Conservation (phyloP, 2,113 vertebrate species). For the Helogale parvula region DNA sequence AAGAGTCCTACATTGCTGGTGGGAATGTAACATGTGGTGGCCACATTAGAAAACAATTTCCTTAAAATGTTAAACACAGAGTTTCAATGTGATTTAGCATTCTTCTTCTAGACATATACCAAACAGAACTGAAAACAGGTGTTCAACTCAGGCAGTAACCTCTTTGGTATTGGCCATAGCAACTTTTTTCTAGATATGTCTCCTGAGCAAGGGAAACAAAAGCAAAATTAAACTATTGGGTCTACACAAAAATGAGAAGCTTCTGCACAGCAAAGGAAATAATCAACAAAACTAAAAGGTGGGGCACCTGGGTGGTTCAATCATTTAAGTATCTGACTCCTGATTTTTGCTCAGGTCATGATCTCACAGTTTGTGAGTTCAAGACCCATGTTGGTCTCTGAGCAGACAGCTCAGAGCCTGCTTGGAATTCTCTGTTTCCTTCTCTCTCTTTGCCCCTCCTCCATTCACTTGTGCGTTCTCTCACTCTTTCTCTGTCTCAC, state of each 20-base stretch:
- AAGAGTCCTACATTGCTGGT: not conserved
- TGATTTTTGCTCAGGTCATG: too few relatives aligned
- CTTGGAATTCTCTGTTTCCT: too few relatives aligned
- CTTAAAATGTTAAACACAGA: not conserved
- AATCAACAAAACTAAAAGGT: not conserved
- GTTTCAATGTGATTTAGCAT: not conserved
- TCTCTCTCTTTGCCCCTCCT: too few relatives aligned
- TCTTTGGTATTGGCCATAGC: not conserved
- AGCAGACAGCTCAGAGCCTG: too few relatives aligned
- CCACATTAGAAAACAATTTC: constrained; percentile 30
- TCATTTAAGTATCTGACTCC: too few relatives aligned
- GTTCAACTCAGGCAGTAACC: not conserved
- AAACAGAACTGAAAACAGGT: constrained; percentile 14
- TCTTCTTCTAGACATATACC: not conserved
- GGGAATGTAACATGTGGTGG: not conserved
- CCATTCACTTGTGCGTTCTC: too few relatives aligned
- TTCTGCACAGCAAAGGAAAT: not conserved
- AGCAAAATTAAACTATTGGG: not conserved
- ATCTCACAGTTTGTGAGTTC: too few relatives aligned
- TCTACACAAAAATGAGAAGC: not conserved
- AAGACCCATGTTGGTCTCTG: too few relatives aligned
- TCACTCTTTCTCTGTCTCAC: too few relatives aligned
- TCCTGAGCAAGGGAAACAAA: not conserved
- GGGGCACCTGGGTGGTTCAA: too few relatives aligned
- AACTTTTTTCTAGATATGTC: not conserved